Evolutionary conservation across 2,797 vertebrate species (phyloP), one percentile per base, ranked within the genome.

Genomic region (Thaleichthys pacificus): DNA sequence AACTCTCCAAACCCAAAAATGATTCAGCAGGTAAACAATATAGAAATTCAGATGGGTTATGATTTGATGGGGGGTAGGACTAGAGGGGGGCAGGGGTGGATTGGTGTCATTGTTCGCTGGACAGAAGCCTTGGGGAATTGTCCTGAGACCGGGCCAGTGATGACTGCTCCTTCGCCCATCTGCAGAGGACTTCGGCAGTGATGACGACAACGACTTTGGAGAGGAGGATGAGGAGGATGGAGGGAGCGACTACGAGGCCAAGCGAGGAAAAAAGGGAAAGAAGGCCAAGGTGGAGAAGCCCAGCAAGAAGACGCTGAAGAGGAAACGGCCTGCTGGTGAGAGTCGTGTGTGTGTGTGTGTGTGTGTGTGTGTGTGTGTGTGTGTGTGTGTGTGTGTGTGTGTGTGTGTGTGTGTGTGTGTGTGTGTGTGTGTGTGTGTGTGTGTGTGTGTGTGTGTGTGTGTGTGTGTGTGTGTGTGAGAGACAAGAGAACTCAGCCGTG

Each of bases 1-100:
- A 99, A 91, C 92, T 96, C 79, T 88, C 96, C 85, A 99, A 99
- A 94, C 85, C 95, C 77, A 99, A 99, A 94, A 96, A 96, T 66
- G 96, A 98, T 77, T 99, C 97, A 0, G 95, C 96, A 92, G 97
- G 97, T 98, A 89, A 88, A 88, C 66, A 0, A 0, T 35, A 62
- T 56, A 63, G 0, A 54, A 4, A 24, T 74, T 42, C 4, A 35
- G 22, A 28, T 7, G 30, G 17, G 38, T 30, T 57, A 5, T 17
- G 21, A 22, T 58, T 4, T 6, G 24, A 14, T 12, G 6, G 17
- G 17, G 8, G 28, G 61, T n/a, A 5, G 51, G 51, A n/a, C 15
- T 14, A 19, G 17, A 7, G 51, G 51, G 51, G 51, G 49, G 49
- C 4, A n/a, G 51, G 9, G 26, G 2, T 24, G 21, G 60, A 26